Evolutionary conservation across 2,797 vertebrate genomes (phyloP).

Genomic region (Anas capensis): DNA sequence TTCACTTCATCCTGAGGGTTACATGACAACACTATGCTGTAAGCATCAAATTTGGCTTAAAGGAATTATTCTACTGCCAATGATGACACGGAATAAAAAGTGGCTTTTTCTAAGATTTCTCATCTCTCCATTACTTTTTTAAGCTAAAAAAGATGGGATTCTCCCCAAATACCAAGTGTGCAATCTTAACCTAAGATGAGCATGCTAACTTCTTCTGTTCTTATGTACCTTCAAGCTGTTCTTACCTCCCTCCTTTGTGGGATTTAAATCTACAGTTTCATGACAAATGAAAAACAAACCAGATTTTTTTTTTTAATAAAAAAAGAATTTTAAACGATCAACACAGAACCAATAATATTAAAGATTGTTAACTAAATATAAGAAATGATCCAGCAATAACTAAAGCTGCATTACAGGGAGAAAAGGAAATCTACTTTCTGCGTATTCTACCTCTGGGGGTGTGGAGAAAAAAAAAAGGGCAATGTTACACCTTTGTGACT

Average conservation of each 20-base stretch:
- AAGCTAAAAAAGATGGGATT: background rate
- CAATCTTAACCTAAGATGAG: fast-evolving
- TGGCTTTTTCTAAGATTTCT: background rate
- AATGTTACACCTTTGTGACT: background rate
- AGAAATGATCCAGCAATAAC: background rate
- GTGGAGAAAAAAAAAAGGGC: background rate
- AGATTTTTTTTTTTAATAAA: background rate
- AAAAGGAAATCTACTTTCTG: background rate
- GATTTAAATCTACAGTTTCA: background rate
- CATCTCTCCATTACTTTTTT: background rate
- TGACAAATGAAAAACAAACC: background rate
- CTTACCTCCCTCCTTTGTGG: background rate
- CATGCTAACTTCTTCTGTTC: background rate
- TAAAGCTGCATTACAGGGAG: background rate
- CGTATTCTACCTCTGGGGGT: background rate
- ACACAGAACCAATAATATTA: background rate
- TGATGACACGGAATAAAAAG: background rate
- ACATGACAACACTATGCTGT: background rate
- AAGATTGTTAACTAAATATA: background rate
- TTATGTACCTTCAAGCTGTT: background rate
- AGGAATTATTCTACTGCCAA: background rate
- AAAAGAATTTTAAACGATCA: background rate
- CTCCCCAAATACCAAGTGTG: background rate
- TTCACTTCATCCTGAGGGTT: background rate
- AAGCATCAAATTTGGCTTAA: background rate